Percentiles rank a stretch among this genome's conserved stretches.
Conservation (phyloP, 2,888 invertebrate species). For the Ormyrus pomaceus region DNA sequence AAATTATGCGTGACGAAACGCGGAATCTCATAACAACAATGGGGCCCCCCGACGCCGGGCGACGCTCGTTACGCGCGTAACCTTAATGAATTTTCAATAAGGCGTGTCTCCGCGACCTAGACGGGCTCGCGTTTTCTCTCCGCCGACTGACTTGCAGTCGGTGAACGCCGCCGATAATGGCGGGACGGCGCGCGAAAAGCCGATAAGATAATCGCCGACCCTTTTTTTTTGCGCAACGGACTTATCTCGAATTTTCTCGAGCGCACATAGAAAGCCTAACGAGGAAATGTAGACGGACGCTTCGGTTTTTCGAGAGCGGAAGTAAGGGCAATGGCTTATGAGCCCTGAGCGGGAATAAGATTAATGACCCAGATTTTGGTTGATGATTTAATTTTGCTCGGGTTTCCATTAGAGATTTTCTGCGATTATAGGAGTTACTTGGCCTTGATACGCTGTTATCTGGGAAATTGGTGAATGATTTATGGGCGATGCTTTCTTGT, state of each 20-base stretch:
- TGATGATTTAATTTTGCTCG: neutral
- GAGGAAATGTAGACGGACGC: neutral
- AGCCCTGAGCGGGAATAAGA: neutral
- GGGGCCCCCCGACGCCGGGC: too few relatives aligned
- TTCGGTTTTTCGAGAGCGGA: neutral
- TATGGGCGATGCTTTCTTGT: slow-evolving; percentile 35
- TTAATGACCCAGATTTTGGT: slow-evolving; percentile 15
- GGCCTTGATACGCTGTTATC: slow-evolving; percentile 33
- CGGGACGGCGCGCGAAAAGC: neutral
- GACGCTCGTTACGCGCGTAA: slow-evolving; percentile 28
- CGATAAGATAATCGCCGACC: slow-evolving; percentile 12
- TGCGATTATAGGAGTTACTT: neutral
- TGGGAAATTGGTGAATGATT: slow-evolving; percentile 22
- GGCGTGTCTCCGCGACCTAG: neutral
- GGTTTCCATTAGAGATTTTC: neutral
- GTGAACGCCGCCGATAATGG: neutral
- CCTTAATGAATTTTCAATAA: slow-evolving; percentile 49
- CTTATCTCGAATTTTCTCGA: neutral
- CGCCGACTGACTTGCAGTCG: slow-evolving; percentile 6
- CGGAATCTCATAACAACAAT: slow-evolving; percentile 27
- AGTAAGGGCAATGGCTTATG: neutral
- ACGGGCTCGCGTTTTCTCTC: slow-evolving; percentile 28
- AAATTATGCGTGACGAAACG: too few relatives aligned
- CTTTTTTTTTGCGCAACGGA: neutral
- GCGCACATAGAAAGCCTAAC: neutral